A percentile compares a stretch with the other conserved stretches of the same genome.
Conservation (phyloP, 2,797 vertebrate species). For the Lindbergichthys nudifrons region DNA sequence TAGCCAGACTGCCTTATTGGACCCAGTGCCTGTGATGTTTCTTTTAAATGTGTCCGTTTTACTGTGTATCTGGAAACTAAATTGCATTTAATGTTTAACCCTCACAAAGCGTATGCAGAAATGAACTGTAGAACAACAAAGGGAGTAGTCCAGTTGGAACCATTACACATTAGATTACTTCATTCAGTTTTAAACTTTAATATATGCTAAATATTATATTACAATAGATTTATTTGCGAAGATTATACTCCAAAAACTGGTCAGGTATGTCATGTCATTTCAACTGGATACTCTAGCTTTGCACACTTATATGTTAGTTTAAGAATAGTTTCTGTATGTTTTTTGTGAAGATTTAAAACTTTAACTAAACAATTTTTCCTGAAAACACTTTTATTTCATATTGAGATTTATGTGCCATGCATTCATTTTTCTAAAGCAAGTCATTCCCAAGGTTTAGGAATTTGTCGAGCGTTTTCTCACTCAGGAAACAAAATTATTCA, state of each 20-base stretch:
- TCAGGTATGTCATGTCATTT: not conserved
- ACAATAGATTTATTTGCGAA: not conserved
- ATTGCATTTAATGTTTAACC: not conserved
- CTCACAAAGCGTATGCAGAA: not conserved
- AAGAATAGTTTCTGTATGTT: not conserved
- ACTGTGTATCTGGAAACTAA: not conserved
- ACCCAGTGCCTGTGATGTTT: not conserved
- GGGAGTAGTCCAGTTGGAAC: not conserved
- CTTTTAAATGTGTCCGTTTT: conserved; percentile 2
- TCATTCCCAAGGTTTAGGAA: not conserved
- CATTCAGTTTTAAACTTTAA: not conserved
- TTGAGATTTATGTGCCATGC: not conserved
- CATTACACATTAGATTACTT: not conserved
- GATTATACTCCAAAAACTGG: not conserved
- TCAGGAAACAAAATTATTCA: not conserved
- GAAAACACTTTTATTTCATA: not conserved
- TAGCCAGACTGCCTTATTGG: not conserved
- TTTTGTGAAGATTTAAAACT: not conserved
- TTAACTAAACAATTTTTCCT: not conserved
- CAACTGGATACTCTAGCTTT: not conserved
- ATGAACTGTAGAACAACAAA: not conserved
- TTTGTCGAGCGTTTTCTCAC: not conserved
- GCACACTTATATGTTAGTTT: not conserved
- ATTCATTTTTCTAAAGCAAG: not conserved
- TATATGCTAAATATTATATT: not conserved